Evolutionary conservation across 2,797 vertebrate genomes (phyloP).

Genomic region (Lutjanus argentimaculatus): DNA sequence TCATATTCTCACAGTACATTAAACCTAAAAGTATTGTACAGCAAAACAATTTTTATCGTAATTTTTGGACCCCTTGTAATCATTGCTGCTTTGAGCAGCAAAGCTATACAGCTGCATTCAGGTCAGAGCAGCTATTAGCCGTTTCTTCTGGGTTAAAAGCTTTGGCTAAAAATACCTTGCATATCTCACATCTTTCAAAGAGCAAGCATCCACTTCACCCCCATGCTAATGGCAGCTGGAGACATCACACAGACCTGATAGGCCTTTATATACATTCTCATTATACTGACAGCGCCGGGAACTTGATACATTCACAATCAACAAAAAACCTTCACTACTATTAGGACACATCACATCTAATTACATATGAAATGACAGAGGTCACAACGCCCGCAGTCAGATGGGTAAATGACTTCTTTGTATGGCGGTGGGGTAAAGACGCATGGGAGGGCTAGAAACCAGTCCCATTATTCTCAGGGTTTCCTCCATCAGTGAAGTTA

Average conservation of each 20-base stretch:
- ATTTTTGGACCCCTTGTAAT: slow-evolving; percentile 8
- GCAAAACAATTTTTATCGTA: slow-evolving; percentile 10
- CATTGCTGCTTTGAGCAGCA: slow-evolving; percentile 9
- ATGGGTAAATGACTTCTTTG: slow-evolving; percentile 72
- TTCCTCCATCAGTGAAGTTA: slow-evolving; percentile 52
- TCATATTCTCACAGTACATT: neutral
- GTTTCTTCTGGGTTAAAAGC: slow-evolving; percentile 71
- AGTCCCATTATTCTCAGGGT: slow-evolving; percentile 23
- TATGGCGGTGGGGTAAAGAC: slow-evolving; percentile 27
- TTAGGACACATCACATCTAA: slow-evolving; percentile 73
- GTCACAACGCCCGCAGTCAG: slow-evolving; percentile 67
- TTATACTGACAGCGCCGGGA: slow-evolving; percentile 62
- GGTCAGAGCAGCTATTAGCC: slow-evolving; percentile 56
- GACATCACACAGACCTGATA: slow-evolving; percentile 77
- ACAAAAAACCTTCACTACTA: slow-evolving; percentile 60
- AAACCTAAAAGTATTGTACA: neutral
- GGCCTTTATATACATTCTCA: slow-evolving; percentile 71
- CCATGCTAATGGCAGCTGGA: slow-evolving; percentile 75
- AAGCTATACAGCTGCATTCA: slow-evolving; percentile 38
- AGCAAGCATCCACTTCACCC: slow-evolving; percentile 75
- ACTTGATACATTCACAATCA: slow-evolving; percentile 72
- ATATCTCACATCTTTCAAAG: slow-evolving; percentile 82
- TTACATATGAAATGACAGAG: slow-evolving; percentile 71
- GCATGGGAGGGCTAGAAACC: neutral
- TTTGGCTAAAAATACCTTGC: slow-evolving; percentile 79